Conservation (phyloP, 2,888 invertebrate species). For the Sericinus montela region DNA sequence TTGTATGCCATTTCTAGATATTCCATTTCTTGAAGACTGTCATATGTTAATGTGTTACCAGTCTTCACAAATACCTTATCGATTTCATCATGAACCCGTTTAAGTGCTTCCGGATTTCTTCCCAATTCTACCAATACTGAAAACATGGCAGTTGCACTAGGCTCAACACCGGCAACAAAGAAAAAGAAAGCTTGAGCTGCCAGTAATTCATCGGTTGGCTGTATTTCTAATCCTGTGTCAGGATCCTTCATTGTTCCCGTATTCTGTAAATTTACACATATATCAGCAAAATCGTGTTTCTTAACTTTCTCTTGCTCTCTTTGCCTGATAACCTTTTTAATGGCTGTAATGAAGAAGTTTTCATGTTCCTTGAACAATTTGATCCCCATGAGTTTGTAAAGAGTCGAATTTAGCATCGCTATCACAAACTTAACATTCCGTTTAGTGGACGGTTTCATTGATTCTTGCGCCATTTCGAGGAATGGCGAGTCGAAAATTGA, state of each 20-base stretch:
- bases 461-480: slow-evolving; percentile 27
- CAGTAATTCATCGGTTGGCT: slow-evolving; percentile 50
- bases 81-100: slow-evolving; percentile 49
- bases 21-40: slow-evolving; percentile 39
- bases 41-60: slow-evolving; percentile 38
- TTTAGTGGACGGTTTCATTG: slow-evolving; percentile 18
- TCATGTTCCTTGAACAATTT: slow-evolving; percentile 43
- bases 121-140: slow-evolving; percentile 47
- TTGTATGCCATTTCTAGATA: slow-evolving; percentile 47
- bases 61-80: slow-evolving; percentile 35
- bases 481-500: slow-evolving; percentile 43
- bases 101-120: slow-evolving; percentile 41
- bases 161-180: slow-evolving; percentile 58
- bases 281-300: slow-evolving; percentile 51
- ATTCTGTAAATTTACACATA: slow-evolving; percentile 49
- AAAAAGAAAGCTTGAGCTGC: slow-evolving; percentile 59
- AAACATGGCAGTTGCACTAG: slow-evolving; percentile 47
- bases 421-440: slow-evolving; percentile 27
- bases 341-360: slow-evolving; percentile 46
- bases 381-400: slow-evolving; percentile 32
- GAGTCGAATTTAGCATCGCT: slow-evolving; percentile 19
- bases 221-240: slow-evolving; percentile 39
- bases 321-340: slow-evolving; percentile 44
- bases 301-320: slow-evolving; percentile 39
- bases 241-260: slow-evolving; percentile 40